Evolutionary conservation across 1,140 invertebrate genomes (phyloP), one percentile per base, ranked within the genome.

Genomic region (Onthophagus taurus): DNA sequence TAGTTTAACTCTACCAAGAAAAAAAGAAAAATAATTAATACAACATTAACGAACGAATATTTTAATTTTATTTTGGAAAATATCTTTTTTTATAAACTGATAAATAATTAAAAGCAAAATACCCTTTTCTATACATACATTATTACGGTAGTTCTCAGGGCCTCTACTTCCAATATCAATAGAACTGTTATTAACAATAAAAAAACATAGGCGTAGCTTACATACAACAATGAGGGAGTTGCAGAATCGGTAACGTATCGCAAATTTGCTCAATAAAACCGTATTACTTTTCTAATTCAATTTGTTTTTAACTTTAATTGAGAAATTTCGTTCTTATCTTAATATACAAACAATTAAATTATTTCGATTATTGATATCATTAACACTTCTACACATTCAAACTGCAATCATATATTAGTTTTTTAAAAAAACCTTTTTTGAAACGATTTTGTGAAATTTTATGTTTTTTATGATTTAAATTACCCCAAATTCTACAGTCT

Each of bases 131-230:
- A n/a, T n/a, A n/a, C n/a, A n/a, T n/a, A n/a, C 31, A 16, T 30
- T 42, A 23, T 14, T 31, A 53, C 59, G 59, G 62, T 64, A 64
- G 62, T n/a, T n/a, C 62, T 64, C 62, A 64, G 62, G 62, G 61
- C 54, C 62, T 61, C 61, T 61, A 64, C 57, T 64, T 63, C 57
- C 57, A 61, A 47, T 57, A 55, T 58, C 52, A 59, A 57, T 57
- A 58, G 44, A 56, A 50, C 44, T 17, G 30, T 41, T 41, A 38
- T 41, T 19, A 19, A n/a, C n/a, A n/a, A n/a, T n/a, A n/a, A 26
- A 26, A 7, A 26, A 26, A 26, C 6, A 23, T 37, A 37, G 35
- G 17, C 23, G 20, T 37, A 37, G 35, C 35, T 21, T 37, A 37
- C 35, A n/a, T n/a, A n/a, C n/a, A n/a, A n/a, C n/a, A n/a, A n/a